phyloP scores from a whole-genome alignment of 2,797 vertebrate genomes.

The Sebastes baramenuke region DNA sequence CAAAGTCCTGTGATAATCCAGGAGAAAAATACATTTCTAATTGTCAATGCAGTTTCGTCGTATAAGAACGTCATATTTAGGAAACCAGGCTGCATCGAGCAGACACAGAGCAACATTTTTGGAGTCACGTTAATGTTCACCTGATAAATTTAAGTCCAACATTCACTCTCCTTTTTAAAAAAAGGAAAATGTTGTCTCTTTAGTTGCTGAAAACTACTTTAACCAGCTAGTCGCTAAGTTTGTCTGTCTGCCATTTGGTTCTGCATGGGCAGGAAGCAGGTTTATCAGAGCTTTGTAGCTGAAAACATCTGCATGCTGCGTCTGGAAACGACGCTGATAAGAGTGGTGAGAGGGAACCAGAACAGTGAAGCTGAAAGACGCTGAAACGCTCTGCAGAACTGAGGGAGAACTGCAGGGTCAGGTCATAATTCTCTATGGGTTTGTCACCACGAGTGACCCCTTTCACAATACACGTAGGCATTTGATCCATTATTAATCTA shows the following conservation, averaged over 20 bases:
- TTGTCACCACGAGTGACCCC: not conserved
- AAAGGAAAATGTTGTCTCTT: not conserved
- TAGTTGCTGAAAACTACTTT: not conserved
- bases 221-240: not conserved
- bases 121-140: not conserved
- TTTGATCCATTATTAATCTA: slow-evolving; percentile 6
- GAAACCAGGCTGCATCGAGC: not conserved
- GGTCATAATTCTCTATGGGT: not conserved
- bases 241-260: not conserved
- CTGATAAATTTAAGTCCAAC: not conserved
- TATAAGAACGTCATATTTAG: too few species aligned
- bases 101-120: not conserved
- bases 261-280: not conserved
- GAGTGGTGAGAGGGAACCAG: not conserved
- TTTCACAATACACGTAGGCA: not conserved
- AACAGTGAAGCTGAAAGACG: not conserved
- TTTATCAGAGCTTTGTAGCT: not conserved
- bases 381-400: not conserved
- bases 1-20: too few species aligned
- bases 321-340: not conserved
- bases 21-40: too few species aligned
- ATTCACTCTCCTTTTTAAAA: not conserved
- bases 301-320: not conserved
- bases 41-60: too few species aligned
- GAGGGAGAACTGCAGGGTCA: not conserved